Evolutionary conservation across 35 echinoderm and acorn worm species (phyloP), one percentile per base, ranked within the genome.

Genomic region (Eucidaris tribuloides): DNA sequence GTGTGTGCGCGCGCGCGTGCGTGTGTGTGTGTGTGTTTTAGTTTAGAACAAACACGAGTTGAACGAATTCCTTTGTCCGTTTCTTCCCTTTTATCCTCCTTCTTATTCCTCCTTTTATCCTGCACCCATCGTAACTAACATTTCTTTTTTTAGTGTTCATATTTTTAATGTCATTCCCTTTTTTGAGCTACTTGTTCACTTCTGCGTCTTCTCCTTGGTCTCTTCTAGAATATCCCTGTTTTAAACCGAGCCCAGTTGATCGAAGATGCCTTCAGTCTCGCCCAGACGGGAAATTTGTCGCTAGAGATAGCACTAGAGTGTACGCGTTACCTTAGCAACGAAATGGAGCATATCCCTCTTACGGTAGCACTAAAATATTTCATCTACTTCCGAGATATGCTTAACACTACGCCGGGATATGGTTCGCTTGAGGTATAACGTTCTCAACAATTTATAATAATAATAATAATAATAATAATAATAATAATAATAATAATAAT

Each of bases 401-500:
- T 74, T 27, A 40, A 5, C 24, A 36, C 35, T 22, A 41, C 68
- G 6, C 1, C 68, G 4, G 28, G 24, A 7, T 40, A 74, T 42
- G 68, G 68, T 2, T 40, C 68, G 24, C 44, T n/a, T 20, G 68
- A 74, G 68, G 68, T 74, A 74, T n/a, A n/a, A n/a, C n/a, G n/a
- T n/a, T n/a, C n/a, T n/a, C n/a, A n/a, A n/a, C n/a, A n/a, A 55
- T 14, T 55, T 14, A 55, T 55, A 22, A 55, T 55, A 55, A 55
- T 55, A 55, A 55, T 55, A 55, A 55, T 55, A 55, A 55, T 55
- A 55, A 55, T 55, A 55, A 55, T 55, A 55, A 55, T 55, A 55
- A 55, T 55, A 55, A 55, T 55, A 55, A 55, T 55, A 55, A 55
- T 55, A 55, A 55, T 55, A 55, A 55, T 55, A 55, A 55, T 55